Percentiles rank a stretch among this genome's conserved stretches.
These are phyloP conservation scores for Epistrophe eligans DNA, from an alignment of 2,888 invertebrate genomes.

Conservation along the genomic window DNA sequence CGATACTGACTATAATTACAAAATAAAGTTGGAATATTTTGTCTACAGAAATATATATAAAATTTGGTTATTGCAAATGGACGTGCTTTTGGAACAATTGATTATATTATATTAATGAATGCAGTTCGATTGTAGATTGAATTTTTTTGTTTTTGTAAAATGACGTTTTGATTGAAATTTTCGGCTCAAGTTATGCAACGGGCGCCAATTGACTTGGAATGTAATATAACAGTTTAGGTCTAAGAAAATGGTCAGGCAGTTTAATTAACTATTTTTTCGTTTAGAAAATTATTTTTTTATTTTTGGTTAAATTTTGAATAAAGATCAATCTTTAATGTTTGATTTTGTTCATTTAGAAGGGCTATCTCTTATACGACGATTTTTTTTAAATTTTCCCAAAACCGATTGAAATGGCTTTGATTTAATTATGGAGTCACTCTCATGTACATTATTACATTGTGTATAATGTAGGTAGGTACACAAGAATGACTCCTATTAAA, in stretches of 20 bases:
- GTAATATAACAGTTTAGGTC: not conserved
- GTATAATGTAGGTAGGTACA: no score
- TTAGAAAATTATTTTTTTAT: no score
- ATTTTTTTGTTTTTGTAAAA: conserved; percentile 19
- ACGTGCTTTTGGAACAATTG: conserved; percentile 59
- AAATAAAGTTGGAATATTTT: conserved; percentile 16
- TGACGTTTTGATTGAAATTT: conserved; percentile 8
- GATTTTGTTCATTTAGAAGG: no score
- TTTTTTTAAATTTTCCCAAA: no score
- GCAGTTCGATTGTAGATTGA: conserved; percentile 52
- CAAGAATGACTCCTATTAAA: no score
- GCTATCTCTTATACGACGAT: no score
- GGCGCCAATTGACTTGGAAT: not conserved
- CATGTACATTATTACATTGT: no score
- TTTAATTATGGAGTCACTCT: no score
- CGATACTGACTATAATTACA: conserved; percentile 8
- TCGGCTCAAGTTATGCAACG: conserved; percentile 1
- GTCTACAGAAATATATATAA: conserved; percentile 29
- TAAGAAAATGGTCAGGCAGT: not conserved
- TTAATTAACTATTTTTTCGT: no score
- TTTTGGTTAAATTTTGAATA: no score
- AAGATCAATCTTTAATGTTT: no score
- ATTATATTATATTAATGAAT: conserved; percentile 20
- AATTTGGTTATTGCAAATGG: not conserved
- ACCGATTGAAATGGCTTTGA: no score